A percentile compares a stretch with the other conserved stretches of the same genome.
Conservation (phyloP, 2,888 invertebrate genomes). For the Bugula neritina region DNA sequence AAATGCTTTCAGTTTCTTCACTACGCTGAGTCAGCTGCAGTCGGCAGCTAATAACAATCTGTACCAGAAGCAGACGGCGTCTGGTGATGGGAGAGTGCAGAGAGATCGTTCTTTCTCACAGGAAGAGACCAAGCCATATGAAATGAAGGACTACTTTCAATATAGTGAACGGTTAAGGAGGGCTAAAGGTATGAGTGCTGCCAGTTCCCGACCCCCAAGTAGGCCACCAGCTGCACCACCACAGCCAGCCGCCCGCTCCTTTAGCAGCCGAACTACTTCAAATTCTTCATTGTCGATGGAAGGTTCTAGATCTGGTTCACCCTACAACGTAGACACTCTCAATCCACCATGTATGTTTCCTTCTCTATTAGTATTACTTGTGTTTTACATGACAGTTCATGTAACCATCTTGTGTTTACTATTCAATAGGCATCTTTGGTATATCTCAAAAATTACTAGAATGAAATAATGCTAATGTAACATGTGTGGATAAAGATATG, state of each 20-base stretch:
- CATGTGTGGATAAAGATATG: no score
- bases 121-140: constrained; percentile 91
- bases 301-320: constrained; percentile 5
- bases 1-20: constrained; percentile 21
- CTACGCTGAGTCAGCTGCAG: constrained; percentile 30
- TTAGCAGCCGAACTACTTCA: neutral
- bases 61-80: neutral
- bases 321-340: neutral
- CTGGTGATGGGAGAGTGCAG: neutral
- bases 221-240: neutral
- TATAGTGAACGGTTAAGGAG: constrained; percentile 84
- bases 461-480: no score
- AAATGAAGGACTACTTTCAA: constrained; percentile 96
- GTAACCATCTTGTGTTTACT: no score
- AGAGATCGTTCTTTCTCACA: constrained; percentile 57
- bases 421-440: no score
- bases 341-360: no score
- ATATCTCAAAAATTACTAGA: no score
- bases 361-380: no score
- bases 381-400: no score
- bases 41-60: constrained; percentile 5
- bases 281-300: neutral
- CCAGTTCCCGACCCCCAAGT: neutral
- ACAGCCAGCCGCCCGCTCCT: neutral
- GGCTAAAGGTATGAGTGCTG: neutral